Evolutionary conservation across 2,113 vertebrate genomes (phyloP), one percentile per base, ranked within the genome.

Genomic region (Ctenodactylus gundi): DNA sequence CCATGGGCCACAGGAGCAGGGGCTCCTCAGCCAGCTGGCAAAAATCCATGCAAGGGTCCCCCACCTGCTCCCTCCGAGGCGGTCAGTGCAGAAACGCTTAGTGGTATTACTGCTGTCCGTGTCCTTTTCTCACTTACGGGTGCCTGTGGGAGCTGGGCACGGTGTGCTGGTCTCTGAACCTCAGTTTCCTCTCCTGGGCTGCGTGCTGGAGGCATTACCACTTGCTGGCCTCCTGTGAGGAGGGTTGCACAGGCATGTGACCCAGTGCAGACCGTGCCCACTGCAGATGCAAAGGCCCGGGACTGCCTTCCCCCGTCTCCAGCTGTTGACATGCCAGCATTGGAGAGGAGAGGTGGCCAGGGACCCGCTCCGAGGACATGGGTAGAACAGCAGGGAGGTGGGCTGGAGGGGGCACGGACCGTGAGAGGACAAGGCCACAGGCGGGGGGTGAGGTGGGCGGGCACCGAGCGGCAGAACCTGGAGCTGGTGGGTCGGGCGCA

Each of bases 181-280:
- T 95, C 39, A 14, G 67, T 88, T 73, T 88, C 60, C 76, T 34
- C 10, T 0, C 39, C 53, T 60, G 39, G 7, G 6, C 34, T 6
- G 2, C 0, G 7, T 12, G 27, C 51, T 2, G 0, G 18, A 3
- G 29, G n/a, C 0, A 0, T 55, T 29, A 27, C 15, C 55, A 53
- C 36, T 46, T 13, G 55, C 49, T 27, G 21, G 51, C 72, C 36
- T 46, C 10, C 4, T 17, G 6, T 13, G 6, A 3, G 29, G 77
- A 4, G 10, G 41, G 1, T 21, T 36, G 7, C 49, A 6, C 31
- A 20, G 67, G 18, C 20, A 1, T 4, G 1, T 2, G 53, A 20
- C 27, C 51, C 1, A 0, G n/a, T 4, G 3, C 15, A 0, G 90
- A 58, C 34, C 0, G 0, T 5, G 49, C 44, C 5, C 3, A 15